Percentiles rank a stretch among this genome's conserved stretches.
phyloP scores from a whole-genome alignment of 2,888 invertebrate species.

The Noctuana brunneofusca region DNA sequence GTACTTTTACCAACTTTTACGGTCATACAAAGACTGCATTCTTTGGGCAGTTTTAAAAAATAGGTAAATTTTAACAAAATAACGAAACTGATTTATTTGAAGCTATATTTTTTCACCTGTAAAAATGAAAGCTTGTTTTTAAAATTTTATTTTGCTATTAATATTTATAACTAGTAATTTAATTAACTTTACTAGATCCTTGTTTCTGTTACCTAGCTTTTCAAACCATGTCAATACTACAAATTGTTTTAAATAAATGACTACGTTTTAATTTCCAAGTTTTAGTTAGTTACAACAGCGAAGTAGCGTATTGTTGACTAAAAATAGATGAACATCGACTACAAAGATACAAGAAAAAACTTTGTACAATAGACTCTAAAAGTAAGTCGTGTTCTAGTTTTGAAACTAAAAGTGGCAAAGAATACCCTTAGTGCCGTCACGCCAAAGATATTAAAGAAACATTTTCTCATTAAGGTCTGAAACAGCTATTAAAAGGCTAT shows the following conservation, averaged over 20 bases:
- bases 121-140: too few relatives aligned
- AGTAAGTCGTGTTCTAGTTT: constrained; percentile 10
- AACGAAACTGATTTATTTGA: too few relatives aligned
- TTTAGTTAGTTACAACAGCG: background rate
- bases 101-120: too few relatives aligned
- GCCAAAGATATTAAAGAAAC: constrained; percentile 31
- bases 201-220: background rate
- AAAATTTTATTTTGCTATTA: too few relatives aligned
- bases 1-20: too few relatives aligned
- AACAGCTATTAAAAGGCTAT: constrained; percentile 45
- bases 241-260: background rate
- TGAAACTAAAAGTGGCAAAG: constrained; percentile 26
- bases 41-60: too few relatives aligned
- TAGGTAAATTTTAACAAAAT: too few relatives aligned
- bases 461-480: constrained; percentile 34
- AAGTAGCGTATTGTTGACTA: background rate
- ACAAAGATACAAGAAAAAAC: background rate
- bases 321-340: background rate
- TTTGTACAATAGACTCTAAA: background rate
- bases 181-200: too few relatives aligned
- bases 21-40: too few relatives aligned
- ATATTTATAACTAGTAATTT: too few relatives aligned
- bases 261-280: background rate
- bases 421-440: constrained; percentile 24
- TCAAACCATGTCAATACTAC: background rate